Evolutionary conservation across 2,888 invertebrate genomes (phyloP).

Genomic region (Melipona beecheii): DNA sequence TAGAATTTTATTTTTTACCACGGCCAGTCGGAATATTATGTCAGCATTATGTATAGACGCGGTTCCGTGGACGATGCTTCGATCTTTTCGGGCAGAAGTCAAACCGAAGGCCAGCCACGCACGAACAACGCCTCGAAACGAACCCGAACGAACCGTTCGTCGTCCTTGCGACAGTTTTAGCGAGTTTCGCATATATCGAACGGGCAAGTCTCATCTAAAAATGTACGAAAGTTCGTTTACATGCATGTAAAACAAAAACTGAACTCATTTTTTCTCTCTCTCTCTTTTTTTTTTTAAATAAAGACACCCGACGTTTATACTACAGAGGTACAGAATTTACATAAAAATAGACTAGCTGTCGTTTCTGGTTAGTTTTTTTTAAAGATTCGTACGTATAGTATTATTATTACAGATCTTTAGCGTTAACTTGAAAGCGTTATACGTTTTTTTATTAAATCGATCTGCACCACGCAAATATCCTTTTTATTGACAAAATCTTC

Average conservation of each 20-base stretch:
- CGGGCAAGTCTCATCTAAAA: not conserved
- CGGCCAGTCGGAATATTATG: slow-evolving; percentile 53
- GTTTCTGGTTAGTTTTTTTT: not conserved
- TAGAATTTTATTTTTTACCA: slow-evolving; percentile 57
- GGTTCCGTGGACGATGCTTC: slow-evolving; percentile 55
- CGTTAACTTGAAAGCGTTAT: too few relatives aligned
- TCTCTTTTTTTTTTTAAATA: not conserved
- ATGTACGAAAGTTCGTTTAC: not conserved
- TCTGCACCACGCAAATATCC: too few relatives aligned
- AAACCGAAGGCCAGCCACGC: slow-evolving; percentile 58
- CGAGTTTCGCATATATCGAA: not conserved
- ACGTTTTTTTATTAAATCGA: too few relatives aligned
- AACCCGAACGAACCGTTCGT: slow-evolving; percentile 26
- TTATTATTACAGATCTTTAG: not conserved
- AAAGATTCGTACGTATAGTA: too few relatives aligned
- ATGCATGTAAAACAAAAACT: not conserved
- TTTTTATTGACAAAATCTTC: too few relatives aligned
- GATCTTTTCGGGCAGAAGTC: slow-evolving; percentile 65
- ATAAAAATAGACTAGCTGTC: not conserved
- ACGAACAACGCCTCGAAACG: slow-evolving; percentile 19
- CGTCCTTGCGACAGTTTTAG: slow-evolving; percentile 61
- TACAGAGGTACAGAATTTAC: not conserved
- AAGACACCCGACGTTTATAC: not conserved
- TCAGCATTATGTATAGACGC: slow-evolving; percentile 71
- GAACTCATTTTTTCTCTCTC: not conserved